These are phyloP conservation scores for Orientallactaga bullata DNA, from an alignment of 2,113 vertebrate genomes.

Conservation along the genomic window DNA sequence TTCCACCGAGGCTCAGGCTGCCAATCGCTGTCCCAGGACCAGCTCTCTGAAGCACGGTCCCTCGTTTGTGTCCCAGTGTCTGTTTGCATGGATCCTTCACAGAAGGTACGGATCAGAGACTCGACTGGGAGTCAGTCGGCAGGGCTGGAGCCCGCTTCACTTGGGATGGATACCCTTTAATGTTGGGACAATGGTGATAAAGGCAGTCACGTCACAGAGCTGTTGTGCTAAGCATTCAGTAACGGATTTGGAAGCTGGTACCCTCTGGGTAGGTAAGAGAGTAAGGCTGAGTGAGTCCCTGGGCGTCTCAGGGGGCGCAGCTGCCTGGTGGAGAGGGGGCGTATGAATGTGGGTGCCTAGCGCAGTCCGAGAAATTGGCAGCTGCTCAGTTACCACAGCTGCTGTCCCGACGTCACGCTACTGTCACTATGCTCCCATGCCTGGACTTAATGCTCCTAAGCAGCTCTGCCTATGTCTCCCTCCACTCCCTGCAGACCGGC, in stretches of 20 bases:
- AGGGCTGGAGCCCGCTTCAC: not conserved
- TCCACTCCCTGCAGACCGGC: not conserved
- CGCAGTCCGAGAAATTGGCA: not conserved
- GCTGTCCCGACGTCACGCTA: fast-evolving
- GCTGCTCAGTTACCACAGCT: not conserved
- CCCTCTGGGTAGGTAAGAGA: not conserved
- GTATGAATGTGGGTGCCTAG: fast-evolving
- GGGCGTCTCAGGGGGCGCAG: fast-evolving
- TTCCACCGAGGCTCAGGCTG: not conserved
- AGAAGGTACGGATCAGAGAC: not conserved
- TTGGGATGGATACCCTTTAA: not conserved
- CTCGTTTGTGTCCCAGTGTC: not conserved
- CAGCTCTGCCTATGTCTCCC: not conserved
- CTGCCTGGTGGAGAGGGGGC: not conserved
- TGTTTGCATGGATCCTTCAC: not conserved
- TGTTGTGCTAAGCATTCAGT: fast-evolving
- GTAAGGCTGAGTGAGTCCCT: fast-evolving
- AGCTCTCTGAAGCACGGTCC: fast-evolving
- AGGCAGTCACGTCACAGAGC: fast-evolving
- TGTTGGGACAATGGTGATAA: not conserved
- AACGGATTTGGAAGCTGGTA: fast-evolving
- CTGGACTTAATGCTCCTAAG: not conserved
- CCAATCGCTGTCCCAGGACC: not conserved
- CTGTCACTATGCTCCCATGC: fast-evolving
- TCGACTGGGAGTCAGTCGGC: fast-evolving